phyloP scores from a whole-genome alignment of 2,113 vertebrate species.

The Pteropus alecto region DNA sequence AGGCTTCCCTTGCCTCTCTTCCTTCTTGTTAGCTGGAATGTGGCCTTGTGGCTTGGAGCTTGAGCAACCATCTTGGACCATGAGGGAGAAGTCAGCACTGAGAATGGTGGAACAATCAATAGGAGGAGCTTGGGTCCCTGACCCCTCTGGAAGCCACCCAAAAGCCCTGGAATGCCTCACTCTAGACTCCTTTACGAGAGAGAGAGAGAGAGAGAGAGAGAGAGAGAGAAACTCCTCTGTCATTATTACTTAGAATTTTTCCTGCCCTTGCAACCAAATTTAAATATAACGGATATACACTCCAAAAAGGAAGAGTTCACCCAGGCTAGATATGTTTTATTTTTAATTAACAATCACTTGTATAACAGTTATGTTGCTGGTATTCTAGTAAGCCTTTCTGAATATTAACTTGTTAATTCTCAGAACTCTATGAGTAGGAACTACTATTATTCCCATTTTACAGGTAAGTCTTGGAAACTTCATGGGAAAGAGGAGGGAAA shows the following conservation, averaged over 20 bases:
- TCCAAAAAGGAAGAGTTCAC: not conserved
- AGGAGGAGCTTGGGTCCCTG: not conserved
- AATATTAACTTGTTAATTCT: not conserved
- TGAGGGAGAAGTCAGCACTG: not conserved
- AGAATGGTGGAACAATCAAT: not conserved
- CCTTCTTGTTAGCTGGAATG: not conserved
- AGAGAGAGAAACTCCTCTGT: not conserved
- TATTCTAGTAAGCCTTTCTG: not conserved
- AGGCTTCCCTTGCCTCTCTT: not conserved
- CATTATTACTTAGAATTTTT: not conserved
- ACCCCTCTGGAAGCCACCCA: not conserved
- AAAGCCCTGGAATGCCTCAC: not conserved
- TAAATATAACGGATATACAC: not conserved
- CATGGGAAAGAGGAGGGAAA: not conserved
- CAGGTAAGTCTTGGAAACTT: not conserved
- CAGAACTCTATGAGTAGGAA: not conserved
- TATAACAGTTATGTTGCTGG: not conserved
- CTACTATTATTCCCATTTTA: not conserved
- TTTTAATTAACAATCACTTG: not conserved
- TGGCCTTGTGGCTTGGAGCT: not conserved
- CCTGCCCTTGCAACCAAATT: not conserved
- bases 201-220: not conserved
- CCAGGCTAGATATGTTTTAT: not conserved
- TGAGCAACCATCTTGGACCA: not conserved
- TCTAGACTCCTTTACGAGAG: not conserved